These are phyloP conservation scores for Ailuropoda melanoleuca DNA, from an alignment of 2,113 vertebrate genomes.

Conservation along the genomic window DNA sequence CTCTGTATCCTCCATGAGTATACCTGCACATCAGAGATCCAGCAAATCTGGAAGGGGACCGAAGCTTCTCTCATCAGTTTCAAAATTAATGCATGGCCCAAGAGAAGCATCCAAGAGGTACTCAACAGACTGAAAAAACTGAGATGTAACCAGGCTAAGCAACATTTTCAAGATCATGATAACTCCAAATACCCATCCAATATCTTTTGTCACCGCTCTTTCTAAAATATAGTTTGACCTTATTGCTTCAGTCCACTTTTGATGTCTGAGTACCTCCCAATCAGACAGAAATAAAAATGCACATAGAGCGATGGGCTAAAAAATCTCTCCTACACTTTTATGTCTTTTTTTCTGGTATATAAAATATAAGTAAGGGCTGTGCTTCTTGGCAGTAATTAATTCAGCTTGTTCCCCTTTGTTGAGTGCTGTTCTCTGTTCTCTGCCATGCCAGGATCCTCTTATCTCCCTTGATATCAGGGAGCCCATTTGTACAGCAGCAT, in stretches of 20 bases:
- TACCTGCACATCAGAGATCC: background rate
- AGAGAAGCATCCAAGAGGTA: background rate
- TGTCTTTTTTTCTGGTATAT: background rate
- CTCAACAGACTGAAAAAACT: background rate
- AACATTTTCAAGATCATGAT: background rate
- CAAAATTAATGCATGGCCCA: background rate
- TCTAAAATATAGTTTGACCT: background rate
- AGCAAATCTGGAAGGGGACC: background rate
- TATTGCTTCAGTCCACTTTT: background rate
- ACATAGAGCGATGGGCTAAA: background rate
- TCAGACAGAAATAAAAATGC: background rate
- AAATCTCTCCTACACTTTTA: background rate
- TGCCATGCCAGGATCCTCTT: too few relatives aligned
- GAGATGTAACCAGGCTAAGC: background rate
- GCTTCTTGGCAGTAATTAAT: background rate
- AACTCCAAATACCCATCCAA: background rate
- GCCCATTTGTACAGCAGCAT: fast-evolving
- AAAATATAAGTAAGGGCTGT: background rate
- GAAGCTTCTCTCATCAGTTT: background rate
- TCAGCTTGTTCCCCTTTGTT: background rate
- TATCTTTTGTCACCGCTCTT: background rate
- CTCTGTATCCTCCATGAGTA: background rate
- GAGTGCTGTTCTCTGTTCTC: background rate
- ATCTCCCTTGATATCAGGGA: too few relatives aligned
- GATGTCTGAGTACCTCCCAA: background rate